Conservation (phyloP, 2,888 invertebrate genomes). For the Agapetus fuscipes region DNA sequence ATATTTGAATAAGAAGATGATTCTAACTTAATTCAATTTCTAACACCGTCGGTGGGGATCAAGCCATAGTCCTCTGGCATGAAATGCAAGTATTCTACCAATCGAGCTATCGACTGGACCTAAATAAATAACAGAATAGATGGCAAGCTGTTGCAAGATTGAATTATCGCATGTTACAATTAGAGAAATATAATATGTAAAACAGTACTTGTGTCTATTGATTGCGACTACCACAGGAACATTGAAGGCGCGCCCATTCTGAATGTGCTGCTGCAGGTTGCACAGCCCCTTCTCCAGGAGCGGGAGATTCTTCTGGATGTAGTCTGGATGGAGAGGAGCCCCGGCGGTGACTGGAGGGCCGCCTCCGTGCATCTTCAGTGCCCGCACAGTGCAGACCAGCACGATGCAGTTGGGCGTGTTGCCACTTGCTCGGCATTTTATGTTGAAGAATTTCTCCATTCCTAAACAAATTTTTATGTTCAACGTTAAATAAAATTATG, state of each 20-base stretch:
- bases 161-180: too few relatives aligned
- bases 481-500: constrained; percentile 3
- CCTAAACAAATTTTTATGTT: constrained; percentile 45
- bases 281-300: constrained; percentile 77
- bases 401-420: constrained; percentile 82
- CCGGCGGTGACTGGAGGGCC: constrained; percentile 85
- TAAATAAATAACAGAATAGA: too few relatives aligned
- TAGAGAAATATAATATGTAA: too few relatives aligned
- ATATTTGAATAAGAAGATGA: too few relatives aligned
- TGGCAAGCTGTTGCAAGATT: too few relatives aligned
- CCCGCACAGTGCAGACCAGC: constrained; percentile 85
- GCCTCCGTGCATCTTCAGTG: constrained; percentile 98
- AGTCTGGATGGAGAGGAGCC: constrained; percentile 72
- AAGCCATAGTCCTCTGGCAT: too few relatives aligned
- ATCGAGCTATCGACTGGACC: too few relatives aligned
- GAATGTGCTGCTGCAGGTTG: constrained; percentile 89
- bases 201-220: constrained; percentile 78
- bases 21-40: too few relatives aligned
- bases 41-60: too few relatives aligned
- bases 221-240: constrained; percentile 92
- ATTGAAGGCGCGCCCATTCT: constrained; percentile 81
- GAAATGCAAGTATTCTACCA: too few relatives aligned
- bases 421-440: constrained; percentile 88
- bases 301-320: constrained; percentile 79
- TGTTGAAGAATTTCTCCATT: constrained; percentile 97